These are phyloP conservation scores for Dascyllus trimaculatus DNA, from an alignment of 2,113 vertebrate species.

Conservation along the genomic window DNA sequence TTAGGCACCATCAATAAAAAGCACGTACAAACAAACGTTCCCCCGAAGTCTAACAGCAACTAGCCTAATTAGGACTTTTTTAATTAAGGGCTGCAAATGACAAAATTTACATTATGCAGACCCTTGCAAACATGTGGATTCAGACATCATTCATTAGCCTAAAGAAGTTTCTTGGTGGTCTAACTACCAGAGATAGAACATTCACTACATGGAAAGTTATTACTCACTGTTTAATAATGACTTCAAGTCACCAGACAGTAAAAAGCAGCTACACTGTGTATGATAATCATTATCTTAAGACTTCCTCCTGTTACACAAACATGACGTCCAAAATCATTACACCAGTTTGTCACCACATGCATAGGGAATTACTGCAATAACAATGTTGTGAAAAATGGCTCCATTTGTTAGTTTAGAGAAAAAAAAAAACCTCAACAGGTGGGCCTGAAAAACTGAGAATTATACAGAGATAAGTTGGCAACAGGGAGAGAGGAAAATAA, in stretches of 20 bases:
- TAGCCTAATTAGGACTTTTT: neutral
- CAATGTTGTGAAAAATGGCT: neutral
- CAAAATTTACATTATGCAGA: too few species aligned
- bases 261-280: neutral
- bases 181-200: neutral
- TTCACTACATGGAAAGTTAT: too few species aligned
- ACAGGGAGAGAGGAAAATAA: slow-evolving; percentile 5
- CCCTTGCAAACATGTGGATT: too few species aligned
- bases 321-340: neutral
- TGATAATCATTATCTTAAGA: neutral
- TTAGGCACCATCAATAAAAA: neutral
- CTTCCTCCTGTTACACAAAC: neutral
- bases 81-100: too few species aligned
- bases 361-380: slow-evolving; percentile 9
- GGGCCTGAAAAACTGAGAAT: slow-evolving; percentile 27
- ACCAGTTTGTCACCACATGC: slow-evolving; percentile 2
- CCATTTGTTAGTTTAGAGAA: neutral
- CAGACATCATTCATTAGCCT: too few species aligned
- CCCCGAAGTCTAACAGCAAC: too few species aligned
- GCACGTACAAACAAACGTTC: neutral
- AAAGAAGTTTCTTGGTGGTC: neutral
- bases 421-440: slow-evolving; percentile 3
- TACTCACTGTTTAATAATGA: too few species aligned
- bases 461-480: neutral
- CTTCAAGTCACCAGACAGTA: too few species aligned